Evolutionary conservation across 2,888 invertebrate genomes (phyloP), one percentile per base, ranked within the genome.

Genomic region (Eupithecia pulchellata): DNA sequence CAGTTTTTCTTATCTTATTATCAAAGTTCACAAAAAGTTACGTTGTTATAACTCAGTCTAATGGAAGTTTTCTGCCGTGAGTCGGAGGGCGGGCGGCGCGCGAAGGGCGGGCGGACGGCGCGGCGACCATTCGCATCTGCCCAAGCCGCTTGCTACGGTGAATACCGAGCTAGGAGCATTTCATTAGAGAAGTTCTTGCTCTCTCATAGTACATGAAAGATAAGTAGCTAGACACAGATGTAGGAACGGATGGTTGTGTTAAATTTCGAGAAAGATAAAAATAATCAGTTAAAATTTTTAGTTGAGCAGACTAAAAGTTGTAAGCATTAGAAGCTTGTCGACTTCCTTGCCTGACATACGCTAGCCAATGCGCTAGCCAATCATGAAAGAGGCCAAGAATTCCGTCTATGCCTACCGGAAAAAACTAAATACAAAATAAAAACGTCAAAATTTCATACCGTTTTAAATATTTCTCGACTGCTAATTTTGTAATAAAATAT

Each of bases 81-180:
- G 13, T 27, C 27, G 29, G 11, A 8, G 17, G 57, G 57, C 29
- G 57, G 57, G 57, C 57, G 57, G 57, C 2, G 27, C 27, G 57
- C 29, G 57, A 6, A 57, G 11, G 57, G 57, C 57, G 57, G 57
- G 57, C 57, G 57, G 57, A 57, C 57, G 29, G 57, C 57, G 29
- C 57, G 29, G 57, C 29, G 57, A 29, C 2, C 14, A 57, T 5
- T 29, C 57, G 29, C 57, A 29, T 57, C 57, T 57, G 57, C 29
- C 29, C 57, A 29, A 29, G 29, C 2, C 57, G 17, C 20, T 47
- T 47, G n/a, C 57, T 29, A 29, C 17, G 0, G 14, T 27, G 25
- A 57, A 17, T 57, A 27, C 29, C 13, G 6, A 57, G 9, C 47
- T 20, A n/a, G n/a, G n/a, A n/a, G n/a, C n/a, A 11, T 11, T 2